A percentile compares a stretch with the other conserved stretches of the same genome.
These are phyloP conservation scores for Bruchidius siliquastri DNA, from an alignment of 2,888 invertebrate species.

Conservation along the genomic window DNA sequence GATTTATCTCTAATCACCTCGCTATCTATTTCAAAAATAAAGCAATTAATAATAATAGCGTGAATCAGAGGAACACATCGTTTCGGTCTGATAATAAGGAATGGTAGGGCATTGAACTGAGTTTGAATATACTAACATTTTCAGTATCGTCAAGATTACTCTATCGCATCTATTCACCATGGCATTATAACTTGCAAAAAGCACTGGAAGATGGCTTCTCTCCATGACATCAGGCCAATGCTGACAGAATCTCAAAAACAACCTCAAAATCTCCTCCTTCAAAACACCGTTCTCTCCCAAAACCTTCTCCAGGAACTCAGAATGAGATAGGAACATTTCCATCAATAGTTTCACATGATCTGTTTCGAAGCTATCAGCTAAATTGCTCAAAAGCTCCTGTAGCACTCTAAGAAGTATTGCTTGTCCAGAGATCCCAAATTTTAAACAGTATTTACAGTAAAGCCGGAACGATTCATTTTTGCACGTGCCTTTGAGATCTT, in stretches of 20 bases:
- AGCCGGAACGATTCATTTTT: conserved; percentile 55
- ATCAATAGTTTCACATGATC: conserved; percentile 55
- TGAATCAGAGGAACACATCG: no score
- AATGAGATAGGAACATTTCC: conserved; percentile 73
- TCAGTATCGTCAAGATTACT: conserved; percentile 66
- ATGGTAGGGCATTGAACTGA: no score
- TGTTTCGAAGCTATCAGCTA: conserved; percentile 49
- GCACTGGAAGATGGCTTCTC: conserved; percentile 66
- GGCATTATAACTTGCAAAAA: conserved; percentile 74
- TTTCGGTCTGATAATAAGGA: no score
- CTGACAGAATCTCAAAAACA: conserved; percentile 59
- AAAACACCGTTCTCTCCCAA: conserved; percentile 51
- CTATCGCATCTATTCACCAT: conserved; percentile 67
- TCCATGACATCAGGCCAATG: conserved; percentile 63
- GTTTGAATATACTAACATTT: conserved; percentile 49
- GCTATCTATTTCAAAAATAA: no score
- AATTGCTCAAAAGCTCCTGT: conserved; percentile 53
- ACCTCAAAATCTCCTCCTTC: conserved; percentile 53
- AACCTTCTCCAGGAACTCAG: conserved; percentile 69
- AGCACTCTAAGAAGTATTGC: conserved; percentile 47
- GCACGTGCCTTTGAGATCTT: conserved; percentile 19
- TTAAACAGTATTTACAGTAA: conserved; percentile 62
- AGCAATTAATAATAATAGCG: no score
- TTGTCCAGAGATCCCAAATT: conserved; percentile 53
- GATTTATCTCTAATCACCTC: no score